These are phyloP conservation scores for Harpagoxenus sublaevis DNA, from an alignment of 2,888 invertebrate species.

Conservation along the genomic window DNA sequence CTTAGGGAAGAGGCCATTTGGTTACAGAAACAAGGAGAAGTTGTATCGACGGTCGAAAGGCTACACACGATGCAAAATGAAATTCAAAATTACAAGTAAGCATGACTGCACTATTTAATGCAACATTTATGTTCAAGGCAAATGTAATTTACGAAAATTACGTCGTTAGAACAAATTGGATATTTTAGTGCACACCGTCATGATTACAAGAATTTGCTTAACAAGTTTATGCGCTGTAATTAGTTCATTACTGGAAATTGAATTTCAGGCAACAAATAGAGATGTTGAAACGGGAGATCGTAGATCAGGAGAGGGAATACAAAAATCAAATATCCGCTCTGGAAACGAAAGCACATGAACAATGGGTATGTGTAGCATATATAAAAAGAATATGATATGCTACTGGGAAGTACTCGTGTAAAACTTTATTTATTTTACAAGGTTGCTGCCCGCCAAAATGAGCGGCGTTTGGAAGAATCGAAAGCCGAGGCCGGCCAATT, in stretches of 20 bases:
- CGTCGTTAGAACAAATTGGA: not conserved
- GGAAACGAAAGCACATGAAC: conserved; percentile 94
- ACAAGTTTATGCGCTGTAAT: not conserved
- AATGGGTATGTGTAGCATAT: conserved; percentile 88
- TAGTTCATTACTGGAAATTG: conserved; percentile 47
- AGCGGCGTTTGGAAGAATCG: conserved; percentile 93
- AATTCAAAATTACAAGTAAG: conserved; percentile 93
- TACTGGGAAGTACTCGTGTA: not conserved
- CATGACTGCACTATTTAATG: not conserved
- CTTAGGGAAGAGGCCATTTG: conserved; percentile 93
- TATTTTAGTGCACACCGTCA: not conserved
- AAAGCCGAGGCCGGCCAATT: conserved; percentile 91
- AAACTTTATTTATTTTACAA: conserved; percentile 66
- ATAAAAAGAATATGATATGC: not conserved
- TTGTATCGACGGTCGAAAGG: conserved; percentile 92
- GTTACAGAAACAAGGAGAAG: conserved; percentile 94
- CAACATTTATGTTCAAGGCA: not conserved
- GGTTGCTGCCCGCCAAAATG: conserved; percentile 93
- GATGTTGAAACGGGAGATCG: conserved; percentile 92
- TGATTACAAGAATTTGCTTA: conserved; percentile 2
- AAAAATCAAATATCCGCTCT: conserved; percentile 91
- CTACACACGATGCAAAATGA: conserved; percentile 93
- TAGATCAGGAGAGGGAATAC: conserved; percentile 93
- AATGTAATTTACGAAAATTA: conserved; percentile 12
- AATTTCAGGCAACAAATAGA: conserved; percentile 89